Conservation (phyloP, 2,113 vertebrate species). For the Aptenodytes forsteri region DNA sequence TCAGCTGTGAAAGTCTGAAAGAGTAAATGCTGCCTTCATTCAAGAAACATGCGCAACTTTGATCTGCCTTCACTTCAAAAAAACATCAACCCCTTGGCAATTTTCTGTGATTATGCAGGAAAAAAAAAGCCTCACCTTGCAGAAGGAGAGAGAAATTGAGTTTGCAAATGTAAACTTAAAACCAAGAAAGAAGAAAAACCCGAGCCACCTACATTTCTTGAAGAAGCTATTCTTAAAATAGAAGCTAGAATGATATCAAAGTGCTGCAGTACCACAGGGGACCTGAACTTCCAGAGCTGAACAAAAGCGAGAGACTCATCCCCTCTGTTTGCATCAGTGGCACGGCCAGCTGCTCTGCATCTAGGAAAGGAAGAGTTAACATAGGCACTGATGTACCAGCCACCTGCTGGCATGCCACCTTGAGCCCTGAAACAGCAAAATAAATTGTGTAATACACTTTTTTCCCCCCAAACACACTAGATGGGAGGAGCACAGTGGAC, state of each 20-base stretch:
- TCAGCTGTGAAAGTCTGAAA: background rate
- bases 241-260: slow-evolving; percentile 17
- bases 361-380: background rate
- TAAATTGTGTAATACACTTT: fast-evolving
- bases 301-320: background rate
- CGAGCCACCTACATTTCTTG: background rate
- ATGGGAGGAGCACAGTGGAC: background rate
- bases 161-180: slow-evolving; percentile 32
- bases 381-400: background rate
- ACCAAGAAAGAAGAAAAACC: background rate
- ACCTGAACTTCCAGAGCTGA: slow-evolving; percentile 12
- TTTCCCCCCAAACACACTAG: background rate
- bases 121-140: background rate
- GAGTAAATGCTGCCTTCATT: background rate
- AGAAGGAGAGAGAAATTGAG: background rate
- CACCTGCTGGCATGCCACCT: background rate
- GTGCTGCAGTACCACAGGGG: slow-evolving; percentile 24
- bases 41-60: background rate
- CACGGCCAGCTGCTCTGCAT: background rate
- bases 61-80: background rate
- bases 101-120: background rate
- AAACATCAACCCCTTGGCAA: background rate
- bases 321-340: fast-evolving
- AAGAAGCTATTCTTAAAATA: slow-evolving; percentile 46
- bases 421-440: background rate